Base-by-base conservation (phyloP, 1,140 invertebrate species). In the Pinna nobilis region DNA sequence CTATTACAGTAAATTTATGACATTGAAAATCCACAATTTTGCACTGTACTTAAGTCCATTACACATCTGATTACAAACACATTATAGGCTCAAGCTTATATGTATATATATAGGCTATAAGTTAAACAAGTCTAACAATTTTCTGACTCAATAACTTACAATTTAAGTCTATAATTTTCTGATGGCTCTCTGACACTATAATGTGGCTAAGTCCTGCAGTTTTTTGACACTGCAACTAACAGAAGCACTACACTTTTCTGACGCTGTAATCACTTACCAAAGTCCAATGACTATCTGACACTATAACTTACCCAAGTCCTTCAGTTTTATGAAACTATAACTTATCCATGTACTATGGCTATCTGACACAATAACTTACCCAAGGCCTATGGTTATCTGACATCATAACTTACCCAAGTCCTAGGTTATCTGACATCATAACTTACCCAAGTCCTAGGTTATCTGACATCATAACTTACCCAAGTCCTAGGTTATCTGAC, bases 401-500 rank as follows among this genome's bases (percentile, higher is more conserved):
- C 93, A 93, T 87, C 97, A 32, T 55, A 55, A 11, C 28, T 20
- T 6, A 4, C 11, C 1, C 7, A 57, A 57, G 20, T 33, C n/a
- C 94, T 82, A 95, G 94, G 82, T 98, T 92, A 3, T 96, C 95
- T 37, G 93, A 91, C 74, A 99, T 92, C 81, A 99, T 93, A 89
- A 99, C 99, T 77, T 35, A 4, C 11, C 1, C 7, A 57, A 57
- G 20, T 33, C n/a, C 94, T 82, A 95, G 94, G 82, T 98, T 92
- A 3, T 96, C 95, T 37, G 93, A 91, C 74, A 99, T 92, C 81
- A 99, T 93, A 89, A 99, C 99, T 77, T 35, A n/a, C n/a, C n/a
- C n/a, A n/a, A n/a, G n/a, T 92, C n/a, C 94, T 82, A 95, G 94
- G 82, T 98, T 92, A 3, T 96, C 95, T 37, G 93, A 91, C 74